These are phyloP conservation scores for Hetaerina titia DNA, from an alignment of 2,888 invertebrate genomes.

Conservation along the genomic window DNA sequence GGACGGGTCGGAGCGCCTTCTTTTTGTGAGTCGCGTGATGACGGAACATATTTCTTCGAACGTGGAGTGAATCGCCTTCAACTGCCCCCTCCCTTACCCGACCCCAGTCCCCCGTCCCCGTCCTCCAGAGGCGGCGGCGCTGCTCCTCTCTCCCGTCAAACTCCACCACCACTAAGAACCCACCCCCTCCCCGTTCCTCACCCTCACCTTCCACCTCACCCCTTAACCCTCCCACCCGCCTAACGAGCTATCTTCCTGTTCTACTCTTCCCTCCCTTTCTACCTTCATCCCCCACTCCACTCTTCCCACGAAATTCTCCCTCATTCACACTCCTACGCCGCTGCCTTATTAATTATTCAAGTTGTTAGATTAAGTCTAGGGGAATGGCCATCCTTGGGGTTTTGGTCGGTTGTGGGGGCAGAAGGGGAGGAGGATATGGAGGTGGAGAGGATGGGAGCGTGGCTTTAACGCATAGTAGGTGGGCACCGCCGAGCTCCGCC, in stretches of 20 bases:
- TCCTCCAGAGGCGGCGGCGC: too few relatives aligned
- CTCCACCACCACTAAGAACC: not conserved
- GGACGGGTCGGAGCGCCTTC: not conserved
- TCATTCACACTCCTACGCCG: slow-evolving; percentile 24
- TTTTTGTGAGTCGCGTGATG: not conserved
- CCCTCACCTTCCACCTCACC: not conserved
- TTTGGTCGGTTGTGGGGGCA: not conserved
- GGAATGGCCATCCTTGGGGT: slow-evolving; percentile 2
- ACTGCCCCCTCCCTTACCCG: not conserved
- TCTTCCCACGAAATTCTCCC: not conserved
- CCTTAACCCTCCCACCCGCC: not conserved
- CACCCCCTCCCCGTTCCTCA: not conserved
- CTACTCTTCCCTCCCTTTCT: not conserved
- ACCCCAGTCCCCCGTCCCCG: too few relatives aligned
- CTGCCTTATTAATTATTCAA: slow-evolving; percentile 32
- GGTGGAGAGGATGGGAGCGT: not conserved
- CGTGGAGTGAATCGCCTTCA: not conserved
- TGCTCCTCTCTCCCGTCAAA: not conserved
- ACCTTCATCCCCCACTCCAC: not conserved
- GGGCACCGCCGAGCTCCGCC: not conserved
- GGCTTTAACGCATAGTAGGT: not conserved
- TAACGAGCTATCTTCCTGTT: slow-evolving; percentile 23
- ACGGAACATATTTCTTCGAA: not conserved
- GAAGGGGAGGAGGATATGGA: not conserved
- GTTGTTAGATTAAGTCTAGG: slow-evolving; percentile 27